Base-by-base conservation (phyloP, 1,140 invertebrate genomes). In the Drosophila lacertosa region DNA sequence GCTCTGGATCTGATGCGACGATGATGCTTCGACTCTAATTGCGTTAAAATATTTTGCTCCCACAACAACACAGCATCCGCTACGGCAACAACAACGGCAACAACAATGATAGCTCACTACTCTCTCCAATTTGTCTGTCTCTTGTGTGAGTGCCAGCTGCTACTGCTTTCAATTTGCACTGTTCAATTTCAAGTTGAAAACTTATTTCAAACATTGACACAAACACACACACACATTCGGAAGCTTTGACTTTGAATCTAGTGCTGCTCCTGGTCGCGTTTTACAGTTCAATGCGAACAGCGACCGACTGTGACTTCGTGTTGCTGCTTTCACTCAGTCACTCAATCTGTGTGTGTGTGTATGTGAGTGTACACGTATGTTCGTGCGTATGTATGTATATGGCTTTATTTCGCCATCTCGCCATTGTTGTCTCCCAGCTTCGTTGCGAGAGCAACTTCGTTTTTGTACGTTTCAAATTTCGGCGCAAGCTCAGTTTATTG, bases 401-500 rank as follows among this genome's bases (percentile, higher is more conserved):
- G 70, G 50, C 24, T 68, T 62, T 22, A 67, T 44, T 68, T 81
- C 82, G 63, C 71, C 75, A 69, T 80, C 62, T 54, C 60, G 37
- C 60, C 53, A 80, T 82, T 81, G 69, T 79, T 74, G 65, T 57
- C 62, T 67, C 66, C 57, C 48, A 70, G 39, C 60, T 65, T 65
- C 44, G 67, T 65, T 26, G 54, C 33, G 57, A 54, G 69, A 72
- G 69, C 57, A 51, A 45, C 65, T 40, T 74, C 58, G 65, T 42
- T 80, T 71, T 79, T 58, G 47, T 66, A 74, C 48, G 57, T 70
- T 69, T 40, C 35, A 45, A 72, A 58, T 78, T 80, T 80, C 53
- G 83, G 82, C 82, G 82, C 82, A 88, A 88, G 78, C 82, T 77
- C 82, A 88, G 82, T 88, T 64, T 88, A 88, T 86, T 86, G 82